phyloP scores from a whole-genome alignment of 2,888 invertebrate genomes.

The Scaptodrosophila latifasciaeformis region DNA sequence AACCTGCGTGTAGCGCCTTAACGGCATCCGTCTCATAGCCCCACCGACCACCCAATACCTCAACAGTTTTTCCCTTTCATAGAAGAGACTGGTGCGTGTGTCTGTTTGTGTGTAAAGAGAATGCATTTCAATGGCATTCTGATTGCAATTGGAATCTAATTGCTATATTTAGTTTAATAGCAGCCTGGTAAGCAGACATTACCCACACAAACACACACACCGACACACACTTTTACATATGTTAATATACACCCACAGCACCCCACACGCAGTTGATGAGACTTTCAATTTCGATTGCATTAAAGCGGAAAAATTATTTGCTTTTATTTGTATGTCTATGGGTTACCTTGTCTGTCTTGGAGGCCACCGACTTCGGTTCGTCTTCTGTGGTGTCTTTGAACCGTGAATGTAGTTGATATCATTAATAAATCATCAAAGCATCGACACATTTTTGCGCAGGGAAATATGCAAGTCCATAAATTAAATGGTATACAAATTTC shows the following conservation, averaged over 20 bases:
- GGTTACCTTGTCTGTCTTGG: constrained; percentile 25
- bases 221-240: constrained; percentile 26
- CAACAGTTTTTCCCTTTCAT: no score
- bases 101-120: background rate
- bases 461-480: constrained; percentile 43
- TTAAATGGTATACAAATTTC: constrained; percentile 48
- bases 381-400: background rate
- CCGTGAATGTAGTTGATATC: background rate
- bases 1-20: no score
- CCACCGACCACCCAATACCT: no score
- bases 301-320: constrained; percentile 58
- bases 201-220: constrained; percentile 16
- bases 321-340: constrained; percentile 39
- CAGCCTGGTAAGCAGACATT: constrained; percentile 50
- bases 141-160: constrained; percentile 62
- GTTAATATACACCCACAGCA: no score
- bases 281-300: constrained; percentile 70
- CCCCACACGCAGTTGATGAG: constrained; percentile 27
- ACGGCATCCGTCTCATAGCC: no score
- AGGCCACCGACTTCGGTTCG: background rate
- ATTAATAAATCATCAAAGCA: constrained; percentile 48
- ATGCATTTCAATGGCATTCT: constrained; percentile 54
- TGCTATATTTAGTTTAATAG: constrained; percentile 63
- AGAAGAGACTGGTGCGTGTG: no score
- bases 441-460: constrained; percentile 49